Conservation (phyloP, 1,140 invertebrate genomes). For the Procambarus clarkii region DNA sequence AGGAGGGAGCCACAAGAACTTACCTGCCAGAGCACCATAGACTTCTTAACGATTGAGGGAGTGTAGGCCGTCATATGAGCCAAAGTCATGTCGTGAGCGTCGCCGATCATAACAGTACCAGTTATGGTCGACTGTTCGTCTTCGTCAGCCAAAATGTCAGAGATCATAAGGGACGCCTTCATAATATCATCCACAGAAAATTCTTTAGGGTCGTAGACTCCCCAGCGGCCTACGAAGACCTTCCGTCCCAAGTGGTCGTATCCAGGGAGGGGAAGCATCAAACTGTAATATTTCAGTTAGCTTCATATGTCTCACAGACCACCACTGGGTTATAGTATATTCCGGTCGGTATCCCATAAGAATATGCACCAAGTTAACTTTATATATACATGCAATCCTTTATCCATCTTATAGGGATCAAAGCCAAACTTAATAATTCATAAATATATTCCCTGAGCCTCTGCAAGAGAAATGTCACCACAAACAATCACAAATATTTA, state of each 20-base stretch:
- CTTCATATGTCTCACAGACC: no score
- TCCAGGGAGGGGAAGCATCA: constrained; percentile 67
- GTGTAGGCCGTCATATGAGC: constrained; percentile 74
- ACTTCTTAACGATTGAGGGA: constrained; percentile 75
- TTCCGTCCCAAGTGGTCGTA: constrained; percentile 68
- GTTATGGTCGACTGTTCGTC: constrained; percentile 74
- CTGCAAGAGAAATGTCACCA: no score
- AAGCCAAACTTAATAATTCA: no score
- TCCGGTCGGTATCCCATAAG: no score
- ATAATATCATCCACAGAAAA: constrained; percentile 70
- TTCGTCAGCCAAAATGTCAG: constrained; percentile 65
- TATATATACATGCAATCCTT: no score
- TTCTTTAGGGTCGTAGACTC: constrained; percentile 73
- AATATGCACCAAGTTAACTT: no score
- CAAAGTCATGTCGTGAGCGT: constrained; percentile 73
- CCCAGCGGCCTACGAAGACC: constrained; percentile 64
- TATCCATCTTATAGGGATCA: no score
- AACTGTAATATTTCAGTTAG: constrained; percentile 13
- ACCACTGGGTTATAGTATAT: no score
- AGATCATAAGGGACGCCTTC: constrained; percentile 40
- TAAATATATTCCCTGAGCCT: no score
- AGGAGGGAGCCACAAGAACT: neutral
- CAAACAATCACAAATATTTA: no score
- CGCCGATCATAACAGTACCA: constrained; percentile 75
- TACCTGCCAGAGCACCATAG: constrained; percentile 82